phyloP scores from a whole-genome alignment of 92 coral and sea anemone species.

The Epizoanthus scotinus region DNA sequence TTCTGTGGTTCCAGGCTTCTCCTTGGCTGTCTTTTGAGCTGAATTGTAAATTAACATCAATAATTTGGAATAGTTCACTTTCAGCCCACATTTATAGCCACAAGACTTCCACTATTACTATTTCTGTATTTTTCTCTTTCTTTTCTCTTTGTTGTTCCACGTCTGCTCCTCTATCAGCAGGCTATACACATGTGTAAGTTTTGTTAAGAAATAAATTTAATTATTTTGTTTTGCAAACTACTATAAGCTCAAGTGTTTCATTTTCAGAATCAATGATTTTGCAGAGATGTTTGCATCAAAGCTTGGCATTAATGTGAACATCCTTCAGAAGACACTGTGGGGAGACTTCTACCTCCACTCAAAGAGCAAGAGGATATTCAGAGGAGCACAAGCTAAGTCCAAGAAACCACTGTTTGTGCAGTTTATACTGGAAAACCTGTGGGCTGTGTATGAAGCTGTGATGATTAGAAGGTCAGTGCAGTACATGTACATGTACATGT shows the following conservation, averaged over 20 bases:
- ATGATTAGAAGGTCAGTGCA: conserved; percentile 65
- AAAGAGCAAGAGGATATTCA: conserved; percentile 89
- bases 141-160: too few species aligned
- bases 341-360: conserved; percentile 91
- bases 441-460: conserved; percentile 96
- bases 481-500: too few species aligned
- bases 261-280: conserved; percentile 77
- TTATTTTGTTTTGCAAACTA: not conserved
- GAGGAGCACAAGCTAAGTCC: conserved; percentile 93
- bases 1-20: too few species aligned
- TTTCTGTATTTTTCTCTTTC: too few species aligned
- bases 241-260: not conserved
- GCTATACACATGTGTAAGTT: not conserved
- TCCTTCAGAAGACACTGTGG: conserved; percentile 91
- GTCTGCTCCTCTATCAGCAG: too few species aligned
- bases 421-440: conserved; percentile 91
- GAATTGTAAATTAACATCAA: too few species aligned
- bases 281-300: conserved; percentile 83
- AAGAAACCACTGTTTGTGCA: conserved; percentile 98
- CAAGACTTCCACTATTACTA: too few species aligned
- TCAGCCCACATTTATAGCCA: too few species aligned
- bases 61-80: too few species aligned
- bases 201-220: not conserved
- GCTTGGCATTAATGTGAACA: conserved; percentile 83
- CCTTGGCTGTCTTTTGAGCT: too few species aligned